These are phyloP conservation scores for Zophobas atratus DNA, from an alignment of 1,140 invertebrate genomes.

Conservation along the genomic window DNA sequence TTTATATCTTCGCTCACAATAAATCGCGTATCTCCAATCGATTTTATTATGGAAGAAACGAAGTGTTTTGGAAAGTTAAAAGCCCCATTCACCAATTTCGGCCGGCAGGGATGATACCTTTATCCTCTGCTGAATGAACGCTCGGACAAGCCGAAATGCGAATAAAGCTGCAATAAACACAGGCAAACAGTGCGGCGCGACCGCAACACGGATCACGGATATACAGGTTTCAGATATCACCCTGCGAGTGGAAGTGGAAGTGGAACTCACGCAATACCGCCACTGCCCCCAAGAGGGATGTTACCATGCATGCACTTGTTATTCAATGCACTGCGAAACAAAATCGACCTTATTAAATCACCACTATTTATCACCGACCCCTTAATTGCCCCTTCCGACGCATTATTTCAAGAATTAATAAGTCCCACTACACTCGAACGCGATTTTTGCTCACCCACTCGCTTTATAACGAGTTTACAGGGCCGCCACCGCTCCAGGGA, in stretches of 20 bases:
- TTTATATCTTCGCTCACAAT: conserved; percentile 41
- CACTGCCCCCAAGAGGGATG: conserved; percentile 23
- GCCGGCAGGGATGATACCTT: conserved; percentile 44
- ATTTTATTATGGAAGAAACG: conserved; percentile 39
- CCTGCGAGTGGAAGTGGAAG: conserved; percentile 16
- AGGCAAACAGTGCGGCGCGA: conserved; percentile 48
- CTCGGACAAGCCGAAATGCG: conserved; percentile 37
- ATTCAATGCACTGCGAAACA: conserved; percentile 29
- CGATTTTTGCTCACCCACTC: conserved; percentile 22
- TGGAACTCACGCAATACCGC: conserved; percentile 32
- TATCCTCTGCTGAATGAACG: conserved; percentile 40
- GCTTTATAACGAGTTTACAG: conserved; percentile 26
- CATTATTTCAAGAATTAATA: conserved; percentile 16
- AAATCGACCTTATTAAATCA: conserved; percentile 30
- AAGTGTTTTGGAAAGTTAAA: conserved; percentile 46
- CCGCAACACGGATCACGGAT: conserved; percentile 48
- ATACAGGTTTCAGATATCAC: conserved; percentile 44
- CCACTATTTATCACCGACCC: conserved; percentile 12
- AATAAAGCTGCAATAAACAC: conserved; percentile 49
- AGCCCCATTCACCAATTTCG: conserved; percentile 32
- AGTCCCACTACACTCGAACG: not conserved
- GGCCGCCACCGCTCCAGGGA: not conserved
- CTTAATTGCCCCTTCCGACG: conserved; percentile 5
- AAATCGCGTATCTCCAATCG: conserved; percentile 40
- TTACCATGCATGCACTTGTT: conserved; percentile 30